Evolutionary conservation across 2,888 invertebrate species (phyloP), one percentile per base, ranked within the genome.

Genomic region (Eupithecia insigniata): DNA sequence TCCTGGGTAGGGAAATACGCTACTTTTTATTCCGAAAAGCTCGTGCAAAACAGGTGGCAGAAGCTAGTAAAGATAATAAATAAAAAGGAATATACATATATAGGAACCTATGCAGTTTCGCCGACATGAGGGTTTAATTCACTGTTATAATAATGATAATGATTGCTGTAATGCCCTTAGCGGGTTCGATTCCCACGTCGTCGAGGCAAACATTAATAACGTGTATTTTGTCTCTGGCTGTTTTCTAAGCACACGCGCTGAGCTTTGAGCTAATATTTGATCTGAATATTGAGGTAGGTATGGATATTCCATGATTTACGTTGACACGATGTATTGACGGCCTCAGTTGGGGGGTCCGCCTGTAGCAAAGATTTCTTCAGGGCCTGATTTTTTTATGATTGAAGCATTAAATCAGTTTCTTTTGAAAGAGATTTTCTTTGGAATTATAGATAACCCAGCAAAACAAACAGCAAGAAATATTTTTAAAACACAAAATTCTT

Each of bases 141-240:
- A 39, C 39, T 39, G 6, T 43, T 43, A 6, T 6, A 43, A 43
- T 39, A 16, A 39, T 16, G 39, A 43, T 6, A n/a, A 46, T 46
- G 46, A 46, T 46, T 6, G n/a, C n/a, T n/a, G 46, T n/a, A 2
- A 46, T 6, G 43, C 6, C 6, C 5, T 6, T 1, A 8, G 8
- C n/a, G 1, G 46, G 46, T 46, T 46, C n/a, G 46, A 46, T 46
- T 46, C 46, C 46, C 46, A 46, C 46, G n/a, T 36, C n/a, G 32
- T 18, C 46, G 46, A 46, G n/a, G 46, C 10, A n/a, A 46, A 46
- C 3, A 46, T 46, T n/a, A 46, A 46, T 46, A 46, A 46, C 8
- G 46, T 46, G 46, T 46, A 46, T 46, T 46, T 46, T 46, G 46
- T 46, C 46, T 46, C 46, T 46, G 46, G 46, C 46, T 46, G 46